Base-by-base conservation (phyloP, 2,113 vertebrate species). In the Bombycilla garrulus region DNA sequence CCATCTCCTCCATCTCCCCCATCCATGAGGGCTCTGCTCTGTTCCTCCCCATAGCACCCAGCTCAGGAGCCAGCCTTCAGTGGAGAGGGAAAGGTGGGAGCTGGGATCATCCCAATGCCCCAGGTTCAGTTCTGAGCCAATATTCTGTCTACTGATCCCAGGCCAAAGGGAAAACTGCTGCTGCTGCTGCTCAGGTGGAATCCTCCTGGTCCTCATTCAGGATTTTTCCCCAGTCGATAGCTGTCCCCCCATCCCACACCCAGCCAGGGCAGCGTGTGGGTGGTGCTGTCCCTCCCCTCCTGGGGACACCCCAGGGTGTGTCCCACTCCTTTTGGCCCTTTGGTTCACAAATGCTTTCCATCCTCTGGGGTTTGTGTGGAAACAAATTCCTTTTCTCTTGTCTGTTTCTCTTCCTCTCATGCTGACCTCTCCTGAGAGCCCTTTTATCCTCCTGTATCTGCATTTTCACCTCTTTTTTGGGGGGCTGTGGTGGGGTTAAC, bases 381-480 rank as follows among this genome's bases (percentile, higher is more conserved):
- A 96, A 53, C n/a, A 48, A 87, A 96, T 93, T 95, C 81, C 44
- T 93, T 85, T 88, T 61, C 66, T 90, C 53, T 71, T 44, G 8
- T 84, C 81, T 82, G 65, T 67, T 91, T 80, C 67, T 67, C 66
- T 93, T 80, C 79, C 71, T 85, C 88, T 88, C 74, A 48, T 54
- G 62, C 56, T 90, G 93, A 83, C 74, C 62, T 56, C 71, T 92
- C 67, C 71, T 69, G 85, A 86, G 74, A 90, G 62, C 66, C 74
- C 76, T 93, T 96, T 93, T 62, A 80, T 94, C 85, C 93, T 90
- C 45, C 66, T 61, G 12, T 50, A 86, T 88, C 88, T 88, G 74
- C 42, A 54, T 53, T 95, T 86, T 60, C 90, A 93, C 74, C n/a
- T 61, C 62, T 56, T 77, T 42, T 18, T 19, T 2, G 1, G 17